Evolutionary conservation across 1,140 invertebrate genomes (phyloP).

Genomic region (Streblospio benedicti): DNA sequence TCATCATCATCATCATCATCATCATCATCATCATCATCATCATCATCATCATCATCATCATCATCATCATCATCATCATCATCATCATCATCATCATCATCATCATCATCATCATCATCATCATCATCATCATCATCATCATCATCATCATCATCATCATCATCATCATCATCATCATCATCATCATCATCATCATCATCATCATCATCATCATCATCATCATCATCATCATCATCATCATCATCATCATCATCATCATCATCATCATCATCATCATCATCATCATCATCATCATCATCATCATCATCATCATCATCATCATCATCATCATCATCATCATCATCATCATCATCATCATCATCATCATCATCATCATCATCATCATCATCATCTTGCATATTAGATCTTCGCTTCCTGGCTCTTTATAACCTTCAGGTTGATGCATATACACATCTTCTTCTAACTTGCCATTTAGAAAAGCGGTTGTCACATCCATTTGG

Average conservation of each 20-base stretch:
- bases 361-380: neutral
- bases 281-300: slow-evolving; percentile 1
- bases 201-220: slow-evolving; percentile 1
- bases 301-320: neutral
- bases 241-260: neutral
- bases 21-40: neutral
- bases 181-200: neutral
- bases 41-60: neutral
- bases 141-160: neutral
- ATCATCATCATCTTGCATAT: neutral
- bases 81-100: neutral
- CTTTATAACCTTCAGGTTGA: too few relatives aligned
- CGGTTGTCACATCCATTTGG: too few relatives aligned
- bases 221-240: slow-evolving; percentile 1
- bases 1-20: neutral
- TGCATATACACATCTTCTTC: too few relatives aligned
- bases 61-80: neutral
- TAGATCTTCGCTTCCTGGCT: neutral
- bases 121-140: neutral
- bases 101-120: neutral
- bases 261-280: neutral
- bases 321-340: neutral
- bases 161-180: neutral
- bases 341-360: neutral
- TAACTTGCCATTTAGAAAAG: too few relatives aligned